phyloP scores from a whole-genome alignment of 2,888 invertebrate genomes.

The Polymixis flavicincta region DNA sequence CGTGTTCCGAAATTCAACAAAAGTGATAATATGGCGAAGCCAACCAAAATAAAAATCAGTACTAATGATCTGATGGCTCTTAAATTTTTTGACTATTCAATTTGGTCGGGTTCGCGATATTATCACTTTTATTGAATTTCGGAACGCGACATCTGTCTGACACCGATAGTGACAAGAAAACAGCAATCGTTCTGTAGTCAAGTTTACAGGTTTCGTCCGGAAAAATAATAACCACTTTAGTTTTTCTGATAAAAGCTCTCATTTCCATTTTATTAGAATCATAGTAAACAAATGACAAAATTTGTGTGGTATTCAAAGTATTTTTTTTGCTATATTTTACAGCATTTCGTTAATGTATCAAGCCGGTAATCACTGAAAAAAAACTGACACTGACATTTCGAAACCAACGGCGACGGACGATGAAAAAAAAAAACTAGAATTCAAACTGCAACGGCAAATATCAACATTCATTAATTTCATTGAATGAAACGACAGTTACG shows the following conservation, averaged over 20 bases:
- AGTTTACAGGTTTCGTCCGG: not conserved
- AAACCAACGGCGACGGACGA: constrained; percentile 35
- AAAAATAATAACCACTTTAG: constrained; percentile 2
- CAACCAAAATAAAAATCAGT: no score
- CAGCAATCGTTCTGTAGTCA: no score
- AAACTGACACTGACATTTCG: constrained; percentile 48
- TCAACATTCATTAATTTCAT: constrained; percentile 69
- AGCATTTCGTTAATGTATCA: not conserved
- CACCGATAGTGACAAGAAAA: not conserved
- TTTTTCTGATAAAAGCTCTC: not conserved
- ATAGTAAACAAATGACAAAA: not conserved
- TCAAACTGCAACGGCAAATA: constrained; percentile 85
- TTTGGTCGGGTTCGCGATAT: no score
- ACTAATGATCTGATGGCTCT: no score
- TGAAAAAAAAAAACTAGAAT: constrained; percentile 73
- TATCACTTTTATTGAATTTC: no score
- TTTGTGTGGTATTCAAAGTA: not conserved
- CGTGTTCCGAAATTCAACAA: no score
- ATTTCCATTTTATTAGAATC: not conserved
- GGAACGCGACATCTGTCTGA: no score
- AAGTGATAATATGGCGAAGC: no score
- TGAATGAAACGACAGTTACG: constrained; percentile 68
- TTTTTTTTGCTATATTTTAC: not conserved
- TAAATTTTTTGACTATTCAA: no score
- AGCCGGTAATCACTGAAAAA: constrained; percentile 8